A percentile compares a stretch with the other conserved stretches of the same genome.
phyloP scores from a whole-genome alignment of 2,797 vertebrate genomes.

The Phoeniculus purpureus region DNA sequence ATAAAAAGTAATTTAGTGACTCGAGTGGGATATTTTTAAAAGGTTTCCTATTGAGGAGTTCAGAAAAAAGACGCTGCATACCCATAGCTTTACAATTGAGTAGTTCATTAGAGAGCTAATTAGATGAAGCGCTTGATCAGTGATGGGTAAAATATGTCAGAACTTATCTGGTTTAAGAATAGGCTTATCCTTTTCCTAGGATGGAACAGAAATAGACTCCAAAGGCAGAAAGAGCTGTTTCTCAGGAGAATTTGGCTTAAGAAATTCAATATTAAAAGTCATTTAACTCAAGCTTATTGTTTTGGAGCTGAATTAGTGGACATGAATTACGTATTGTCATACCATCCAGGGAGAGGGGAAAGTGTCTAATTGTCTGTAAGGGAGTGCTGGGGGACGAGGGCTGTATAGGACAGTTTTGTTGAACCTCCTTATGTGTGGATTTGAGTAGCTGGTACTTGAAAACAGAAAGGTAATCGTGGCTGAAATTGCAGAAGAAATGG shows the following conservation, averaged over 20 bases:
- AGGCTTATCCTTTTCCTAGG: conserved; percentile 25
- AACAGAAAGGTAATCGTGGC: conserved; percentile 22
- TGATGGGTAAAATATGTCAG: conserved; percentile 62
- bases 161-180: conserved; percentile 44
- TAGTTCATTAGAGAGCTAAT: conserved; percentile 60
- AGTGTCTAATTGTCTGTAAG: neutral
- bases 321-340: conserved; percentile 1
- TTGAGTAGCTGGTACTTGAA: conserved; percentile 20
- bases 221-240: neutral
- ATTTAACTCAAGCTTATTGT: conserved; percentile 23
- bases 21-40: neutral
- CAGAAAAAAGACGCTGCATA: neutral
- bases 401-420: neutral
- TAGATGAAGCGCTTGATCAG: conserved; percentile 64
- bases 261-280: conserved; percentile 8
- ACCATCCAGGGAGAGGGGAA: neutral
- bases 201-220: conserved; percentile 14
- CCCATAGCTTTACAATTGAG: conserved; percentile 34
- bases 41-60: neutral
- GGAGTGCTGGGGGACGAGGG: neutral
- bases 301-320: conserved; percentile 17
- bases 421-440: neutral
- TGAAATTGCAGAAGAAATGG: conserved; percentile 50
- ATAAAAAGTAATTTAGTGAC: neutral
- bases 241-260: conserved; percentile 50